Evolutionary conservation across 2,113 vertebrate genomes (phyloP).

Genomic region (Rhinoderma darwinii): DNA sequence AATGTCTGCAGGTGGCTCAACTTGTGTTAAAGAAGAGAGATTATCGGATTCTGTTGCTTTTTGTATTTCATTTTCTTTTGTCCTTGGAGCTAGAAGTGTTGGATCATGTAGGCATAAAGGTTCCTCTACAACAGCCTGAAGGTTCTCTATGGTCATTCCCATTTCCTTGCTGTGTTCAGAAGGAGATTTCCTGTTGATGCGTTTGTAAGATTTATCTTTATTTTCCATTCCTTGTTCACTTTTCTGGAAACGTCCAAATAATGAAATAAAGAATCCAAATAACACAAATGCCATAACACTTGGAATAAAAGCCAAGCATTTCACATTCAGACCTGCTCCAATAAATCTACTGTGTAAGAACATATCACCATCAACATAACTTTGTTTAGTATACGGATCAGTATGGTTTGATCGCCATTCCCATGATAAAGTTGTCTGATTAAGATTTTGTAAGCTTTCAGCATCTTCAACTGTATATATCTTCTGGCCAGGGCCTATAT

Average conservation of each 20-base stretch:
- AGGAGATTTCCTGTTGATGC: constrained; percentile 92
- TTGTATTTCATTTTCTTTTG: constrained; percentile 79
- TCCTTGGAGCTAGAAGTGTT: constrained; percentile 82
- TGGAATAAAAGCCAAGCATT: constrained; percentile 95
- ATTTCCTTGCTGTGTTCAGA: constrained; percentile 88
- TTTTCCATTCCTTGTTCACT: constrained; percentile 90
- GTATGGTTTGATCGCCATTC: constrained; percentile 88
- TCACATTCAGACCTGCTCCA: constrained; percentile 88
- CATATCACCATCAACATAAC: constrained; percentile 86
- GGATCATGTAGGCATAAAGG: constrained; percentile 78
- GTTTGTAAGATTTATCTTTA: constrained; percentile 88
- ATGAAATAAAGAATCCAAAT: constrained; percentile 94
- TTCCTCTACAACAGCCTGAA: constrained; percentile 79
- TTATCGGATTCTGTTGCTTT: constrained; percentile 77
- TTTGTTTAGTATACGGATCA: constrained; percentile 83
- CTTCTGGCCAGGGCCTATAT: constrained; percentile 93
- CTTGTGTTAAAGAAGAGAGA: constrained; percentile 68
- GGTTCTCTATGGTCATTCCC: constrained; percentile 87
- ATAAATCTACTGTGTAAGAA: constrained; percentile 92
- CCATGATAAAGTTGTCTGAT: constrained; percentile 91
- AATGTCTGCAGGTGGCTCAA: constrained; percentile 63
- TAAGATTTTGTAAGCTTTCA: constrained; percentile 87
- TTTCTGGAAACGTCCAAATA: constrained; percentile 94
- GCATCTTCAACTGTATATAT: constrained; percentile 94
- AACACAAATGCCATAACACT: constrained; percentile 90